Base-by-base conservation (phyloP, 2,888 invertebrate species). In the Tachystola acroxantha region DNA sequence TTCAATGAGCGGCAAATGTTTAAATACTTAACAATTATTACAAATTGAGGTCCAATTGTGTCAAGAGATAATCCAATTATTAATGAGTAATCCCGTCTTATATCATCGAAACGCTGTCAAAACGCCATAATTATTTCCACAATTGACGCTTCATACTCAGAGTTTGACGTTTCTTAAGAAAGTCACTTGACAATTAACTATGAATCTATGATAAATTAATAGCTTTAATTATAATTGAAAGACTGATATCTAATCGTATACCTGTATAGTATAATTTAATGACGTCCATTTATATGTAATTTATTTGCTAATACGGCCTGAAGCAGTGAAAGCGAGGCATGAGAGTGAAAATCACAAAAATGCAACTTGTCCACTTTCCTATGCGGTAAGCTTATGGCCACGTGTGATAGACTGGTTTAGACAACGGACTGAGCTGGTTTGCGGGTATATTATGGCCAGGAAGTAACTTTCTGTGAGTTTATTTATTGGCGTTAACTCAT, bases 331-430 rank as follows among this genome's bases (percentile, higher is more conserved):
- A 80, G 81, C 62, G 52, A 25, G 3, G 6, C 35, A 41, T 46
- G 51, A 58, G 53, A 72, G 75, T 65, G 78, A 71, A 72, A 78
- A 68, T 58, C 41, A 54, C 65, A 72, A 74, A 76, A 79, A 78
- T 76, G 73, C 51, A 48, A 63, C 65, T 53, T 46, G 57, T 51
- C 70, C 54, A 68, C 81, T 82, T 82, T 82, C 73, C 61, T 75
- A 62, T 47, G 49, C 51, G 49, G 43, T 51, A 57, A 49, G 61
- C 57, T 50, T 66, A 64, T 63, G 61, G 52, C 36, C 47, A 52
- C 56, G 46, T 53, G 46, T 60, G 58, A 50, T 43, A 43, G 55
- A 73, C 78, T 57, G 65, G 81, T 75, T 73, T 59, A 53, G 54
- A 49, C 45, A 50, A 53, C 49, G 34, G 48, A 61, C 58, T 50